phyloP scores from a whole-genome alignment of 1,140 invertebrate genomes.

The Melanaphis sacchari region DNA sequence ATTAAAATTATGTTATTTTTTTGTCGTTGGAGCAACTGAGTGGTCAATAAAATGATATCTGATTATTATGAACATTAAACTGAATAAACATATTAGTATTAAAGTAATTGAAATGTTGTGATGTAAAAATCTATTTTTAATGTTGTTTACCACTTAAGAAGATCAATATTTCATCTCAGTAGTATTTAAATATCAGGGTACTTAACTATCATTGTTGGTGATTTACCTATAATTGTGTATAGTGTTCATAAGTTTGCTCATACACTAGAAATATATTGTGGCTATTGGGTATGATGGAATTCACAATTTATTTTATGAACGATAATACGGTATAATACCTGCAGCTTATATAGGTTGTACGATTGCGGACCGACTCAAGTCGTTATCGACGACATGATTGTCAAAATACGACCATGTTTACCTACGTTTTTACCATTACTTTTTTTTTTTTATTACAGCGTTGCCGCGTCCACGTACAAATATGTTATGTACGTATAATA shows the following conservation, averaged over 20 bases:
- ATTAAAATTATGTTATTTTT: background rate
- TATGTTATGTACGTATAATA: background rate
- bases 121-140: too few relatives aligned
- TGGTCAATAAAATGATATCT: background rate
- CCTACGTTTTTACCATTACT: conserved; percentile 9
- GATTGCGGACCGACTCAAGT: background rate
- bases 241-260: background rate
- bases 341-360: background rate
- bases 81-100: background rate
- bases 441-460: background rate
- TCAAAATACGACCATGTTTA: background rate
- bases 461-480: background rate
- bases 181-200: background rate
- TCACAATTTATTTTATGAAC: background rate
- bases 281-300: background rate
- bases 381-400: background rate
- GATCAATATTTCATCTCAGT: background rate
- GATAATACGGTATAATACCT: background rate
- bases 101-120: background rate
- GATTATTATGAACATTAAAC: background rate
- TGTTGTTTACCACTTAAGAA: too few relatives aligned
- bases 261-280: background rate
- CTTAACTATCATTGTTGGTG: background rate
- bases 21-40: background rate
- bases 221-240: background rate